Evolutionary conservation across 2,888 invertebrate genomes (phyloP).

Genomic region (Pasiphila rectangulata): DNA sequence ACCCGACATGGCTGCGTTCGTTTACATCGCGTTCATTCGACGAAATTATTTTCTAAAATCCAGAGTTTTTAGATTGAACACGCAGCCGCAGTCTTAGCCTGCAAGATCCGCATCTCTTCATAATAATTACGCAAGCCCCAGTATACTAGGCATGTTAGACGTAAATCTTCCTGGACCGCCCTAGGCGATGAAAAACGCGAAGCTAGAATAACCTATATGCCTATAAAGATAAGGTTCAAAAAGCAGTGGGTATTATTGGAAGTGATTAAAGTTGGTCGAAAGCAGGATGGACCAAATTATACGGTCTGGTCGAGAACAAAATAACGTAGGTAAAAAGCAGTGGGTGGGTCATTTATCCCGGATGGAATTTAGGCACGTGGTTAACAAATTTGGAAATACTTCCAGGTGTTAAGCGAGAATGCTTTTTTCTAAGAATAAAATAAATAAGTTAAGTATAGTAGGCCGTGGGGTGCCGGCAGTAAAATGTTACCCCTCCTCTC

Average conservation of each 20-base stretch:
- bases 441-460: too few relatives aligned
- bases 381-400: too few relatives aligned
- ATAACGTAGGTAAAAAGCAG: constrained; percentile 31
- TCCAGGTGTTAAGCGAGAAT: too few relatives aligned
- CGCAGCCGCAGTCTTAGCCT: not conserved
- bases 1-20: too few relatives aligned
- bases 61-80: not conserved
- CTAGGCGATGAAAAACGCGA: constrained; percentile 12
- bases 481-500: too few relatives aligned
- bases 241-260: constrained; percentile 43
- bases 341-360: constrained; percentile 57
- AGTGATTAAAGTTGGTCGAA: constrained; percentile 63
- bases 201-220: constrained; percentile 10
- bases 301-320: constrained; percentile 54
- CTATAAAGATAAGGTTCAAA: constrained; percentile 14
- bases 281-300: constrained; percentile 73
- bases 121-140: constrained; percentile 34
- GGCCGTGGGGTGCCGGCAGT: too few relatives aligned
- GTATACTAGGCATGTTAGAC: constrained; percentile 43
- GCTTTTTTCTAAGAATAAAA: too few relatives aligned
- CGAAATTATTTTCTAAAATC: not conserved
- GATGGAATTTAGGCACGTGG: constrained; percentile 45
- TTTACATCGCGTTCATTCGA: not conserved
- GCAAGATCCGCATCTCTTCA: constrained; percentile 16
- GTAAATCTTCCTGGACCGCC: constrained; percentile 29